Evolutionary conservation across 1,140 invertebrate genomes (phyloP), one percentile per base, ranked within the genome.

Genomic region (Drosophila arawakana): DNA sequence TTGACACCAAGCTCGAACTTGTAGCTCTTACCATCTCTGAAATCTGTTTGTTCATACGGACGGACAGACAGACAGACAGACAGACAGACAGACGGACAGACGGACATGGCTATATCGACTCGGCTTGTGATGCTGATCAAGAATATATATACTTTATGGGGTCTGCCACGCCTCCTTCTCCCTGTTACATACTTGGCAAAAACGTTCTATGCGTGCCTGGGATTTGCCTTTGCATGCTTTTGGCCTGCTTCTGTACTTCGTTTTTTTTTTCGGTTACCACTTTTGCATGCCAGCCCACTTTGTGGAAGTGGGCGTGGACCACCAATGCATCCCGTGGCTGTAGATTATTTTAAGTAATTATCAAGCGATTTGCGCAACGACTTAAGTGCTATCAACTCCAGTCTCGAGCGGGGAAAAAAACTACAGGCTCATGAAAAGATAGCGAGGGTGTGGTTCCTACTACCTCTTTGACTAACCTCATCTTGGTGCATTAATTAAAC

Each of bases 331-430:
- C 60, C 52, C 81, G 82, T 70, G 79, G 61, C 79, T 88, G 82
- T 75, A 88, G 83, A 86, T 86, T 86, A 86, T 86, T 86, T 86
- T 86, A 86, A 86, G 82, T 86, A 86, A 86, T 86, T 86, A 86
- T 86, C 82, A 86, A 88, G 76, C 82, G 82, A 86, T 86, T 86
- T 86, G 83, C 83, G 66, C 78, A 73, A 78, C 78, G 79, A 78
- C 79, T 88, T 69, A 76, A 86, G 80, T 73, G 83, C 68, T 57
- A 76, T 82, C 68, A 74, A 58, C 76, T 88, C 74, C 59, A 79
- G 58, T 66, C 57, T 61, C 58, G 58, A 49, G 44, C 67, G 73
- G 73, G 47, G 61, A 39, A 59, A 43, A 47, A 47, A 13, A 15
- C n/a, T 15, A n/a, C n/a, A 18, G 44, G 13, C 13, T 7, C 3